Base-by-base conservation (phyloP, 2,888 invertebrate species). In the Lasioglossum figueresi region DNA sequence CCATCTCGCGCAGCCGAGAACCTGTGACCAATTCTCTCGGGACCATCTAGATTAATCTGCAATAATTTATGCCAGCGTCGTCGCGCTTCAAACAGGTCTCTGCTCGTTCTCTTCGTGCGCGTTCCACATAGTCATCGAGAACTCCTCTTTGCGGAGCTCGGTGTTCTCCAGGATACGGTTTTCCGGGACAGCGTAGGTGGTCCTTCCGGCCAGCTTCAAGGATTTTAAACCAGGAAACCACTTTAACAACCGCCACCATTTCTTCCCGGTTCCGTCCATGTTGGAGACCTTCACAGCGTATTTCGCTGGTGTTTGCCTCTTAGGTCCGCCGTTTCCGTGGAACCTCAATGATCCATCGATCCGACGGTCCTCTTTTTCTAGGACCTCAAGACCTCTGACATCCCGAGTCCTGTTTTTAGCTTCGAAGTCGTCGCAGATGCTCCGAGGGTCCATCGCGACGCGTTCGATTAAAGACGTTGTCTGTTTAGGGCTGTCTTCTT, bases 101-200 rank as follows among this genome's bases (percentile, higher is more conserved):
- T 90, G 90, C 12, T 89, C 89, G 19, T 82, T 82, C 23, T 43
- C 72, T 16, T 89, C 87, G 16, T 79, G 74, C 1, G 82, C 71
- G 23, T 91, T 94, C 87, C 95, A 94, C n/a, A 95, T 90, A 56
- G 93, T 91, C 92, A 94, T 92, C 37, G 93, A 92, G 79, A 93
- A 92, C 34, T 94, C 94, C 23, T 94, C 93, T 6, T 84, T 90
- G 71, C 85, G 90, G 45, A 86, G 87, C 56, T 92, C 91, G 0
- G 75, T n/a, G 68, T 90, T 86, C 27, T 93, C 93, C 6, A 92
- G 82, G 1, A 90, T 80, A 6, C 82, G 79, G 59, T 91, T 91
- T 19, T 88, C 88, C 34, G 83, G 85, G 48, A 77, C 79, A 72
- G 85, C 79, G 74, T 88, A 89, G 19, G 86, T 89, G 10, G 78